Evolutionary conservation across 2,888 invertebrate species (phyloP).

Genomic region (Caenorhabditis becei): DNA sequence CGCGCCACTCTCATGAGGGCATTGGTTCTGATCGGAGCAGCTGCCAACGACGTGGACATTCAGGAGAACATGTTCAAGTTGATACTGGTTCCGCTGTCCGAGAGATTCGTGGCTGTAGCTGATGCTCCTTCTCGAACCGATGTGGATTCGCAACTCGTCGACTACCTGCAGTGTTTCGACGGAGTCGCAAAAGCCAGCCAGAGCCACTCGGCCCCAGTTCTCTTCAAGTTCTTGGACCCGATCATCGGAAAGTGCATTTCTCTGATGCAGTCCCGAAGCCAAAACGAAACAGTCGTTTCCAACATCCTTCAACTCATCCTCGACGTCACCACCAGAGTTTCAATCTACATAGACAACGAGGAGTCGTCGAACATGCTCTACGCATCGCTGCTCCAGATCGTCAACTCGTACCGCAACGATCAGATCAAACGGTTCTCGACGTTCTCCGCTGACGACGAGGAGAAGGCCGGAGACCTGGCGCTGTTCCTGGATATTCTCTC

Average conservation of each 20-base stretch:
- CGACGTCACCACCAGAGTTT: conserved; percentile 73
- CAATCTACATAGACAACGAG: conserved; percentile 70
- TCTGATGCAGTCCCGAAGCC: conserved; percentile 65
- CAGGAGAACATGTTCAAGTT: conserved; percentile 72
- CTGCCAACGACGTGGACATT: conserved; percentile 66
- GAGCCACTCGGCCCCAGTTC: conserved; percentile 82
- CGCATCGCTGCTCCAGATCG: conserved; percentile 61
- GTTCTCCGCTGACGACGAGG: conserved; percentile 64
- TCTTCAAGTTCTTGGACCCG: conserved; percentile 83
- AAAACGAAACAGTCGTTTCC: conserved; percentile 71
- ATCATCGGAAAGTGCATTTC: conserved; percentile 67
- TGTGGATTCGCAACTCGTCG: conserved; percentile 85
- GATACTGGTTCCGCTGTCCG: conserved; percentile 74
- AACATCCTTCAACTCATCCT: conserved; percentile 73
- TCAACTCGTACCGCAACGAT: conserved; percentile 64
- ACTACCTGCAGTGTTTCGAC: conserved; percentile 86
- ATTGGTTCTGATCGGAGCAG: conserved; percentile 85
- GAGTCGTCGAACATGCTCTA: conserved; percentile 64
- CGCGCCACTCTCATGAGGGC: conserved; percentile 87
- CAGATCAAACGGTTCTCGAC: conserved; percentile 62
- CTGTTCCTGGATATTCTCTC: conserved; percentile 89
- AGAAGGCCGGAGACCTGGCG: conserved; percentile 82
- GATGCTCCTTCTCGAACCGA: conserved; percentile 42
- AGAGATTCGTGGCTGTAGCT: conserved; percentile 51
- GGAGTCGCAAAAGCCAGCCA: conserved; percentile 87